phyloP scores from a whole-genome alignment of 2,797 vertebrate genomes.

The Centropyge bicolor region DNA sequence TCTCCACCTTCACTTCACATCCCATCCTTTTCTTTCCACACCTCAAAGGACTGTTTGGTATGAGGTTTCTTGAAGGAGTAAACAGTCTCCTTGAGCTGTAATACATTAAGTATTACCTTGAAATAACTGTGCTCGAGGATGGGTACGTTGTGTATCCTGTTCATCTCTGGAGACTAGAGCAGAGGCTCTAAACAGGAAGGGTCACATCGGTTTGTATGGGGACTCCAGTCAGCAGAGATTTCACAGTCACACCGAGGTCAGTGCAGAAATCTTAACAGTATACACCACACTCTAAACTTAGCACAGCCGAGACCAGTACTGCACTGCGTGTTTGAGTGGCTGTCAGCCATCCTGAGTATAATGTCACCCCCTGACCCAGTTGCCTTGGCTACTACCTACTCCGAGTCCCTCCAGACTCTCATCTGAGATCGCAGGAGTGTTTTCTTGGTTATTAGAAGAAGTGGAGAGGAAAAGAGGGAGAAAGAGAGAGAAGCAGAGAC shows the following conservation, averaged over 20 bases:
- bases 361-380: conserved; percentile 72
- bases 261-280: conserved; percentile 30
- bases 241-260: conserved; percentile 43
- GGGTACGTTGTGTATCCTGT: conserved; percentile 12
- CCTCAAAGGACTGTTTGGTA: conserved; percentile 19
- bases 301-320: conserved; percentile 27
- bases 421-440: conserved; percentile 52
- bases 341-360: conserved; percentile 54
- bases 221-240: conserved; percentile 45
- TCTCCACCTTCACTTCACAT: conserved; percentile 6
- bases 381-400: conserved; percentile 72
- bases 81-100: conserved; percentile 37
- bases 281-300: conserved; percentile 35
- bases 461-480: conserved; percentile 17
- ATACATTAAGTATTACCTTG: conserved; percentile 32
- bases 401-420: conserved; percentile 43
- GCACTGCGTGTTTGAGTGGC: conserved; percentile 48
- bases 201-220: conserved; percentile 22
- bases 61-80: conserved; percentile 36
- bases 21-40: conserved; percentile 20
- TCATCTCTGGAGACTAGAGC: conserved; percentile 25
- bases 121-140: conserved; percentile 34
- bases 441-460: conserved; percentile 44
- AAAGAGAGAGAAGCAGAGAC: conserved; percentile 10
- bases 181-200: conserved; percentile 17